A percentile compares a stretch with the other conserved stretches of the same genome.
These are phyloP conservation scores for Ridgeia piscesae DNA, from an alignment of 1,140 invertebrate genomes.

Conservation along the genomic window DNA sequence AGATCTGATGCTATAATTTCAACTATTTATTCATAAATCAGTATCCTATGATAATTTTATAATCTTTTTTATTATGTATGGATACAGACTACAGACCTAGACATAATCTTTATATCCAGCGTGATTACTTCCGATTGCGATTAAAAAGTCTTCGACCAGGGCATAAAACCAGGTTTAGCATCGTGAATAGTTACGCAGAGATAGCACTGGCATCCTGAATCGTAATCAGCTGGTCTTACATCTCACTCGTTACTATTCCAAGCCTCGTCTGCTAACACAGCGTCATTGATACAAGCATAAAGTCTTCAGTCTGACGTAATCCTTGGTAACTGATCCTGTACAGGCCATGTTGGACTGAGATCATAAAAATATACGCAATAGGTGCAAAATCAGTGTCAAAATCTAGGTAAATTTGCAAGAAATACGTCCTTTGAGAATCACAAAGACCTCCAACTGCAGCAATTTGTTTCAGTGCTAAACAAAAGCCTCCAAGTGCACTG, in stretches of 20 bases:
- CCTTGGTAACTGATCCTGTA: not conserved
- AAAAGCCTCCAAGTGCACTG: too few relatives aligned
- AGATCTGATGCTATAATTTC: not conserved
- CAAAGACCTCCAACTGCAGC: too few relatives aligned
- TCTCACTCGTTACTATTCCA: not conserved
- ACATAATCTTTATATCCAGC: not conserved
- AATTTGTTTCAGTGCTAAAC: too few relatives aligned
- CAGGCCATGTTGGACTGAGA: not conserved
- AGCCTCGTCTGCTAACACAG: not conserved
- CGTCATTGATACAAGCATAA: constrained; percentile 8
- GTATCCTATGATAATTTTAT: not conserved
- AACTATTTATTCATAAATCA: not conserved
- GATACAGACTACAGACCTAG: not conserved
- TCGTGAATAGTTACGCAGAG: not conserved
- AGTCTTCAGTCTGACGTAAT: constrained; percentile 10
- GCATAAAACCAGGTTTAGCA: not conserved
- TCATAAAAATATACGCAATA: not conserved
- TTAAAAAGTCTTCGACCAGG: not conserved
- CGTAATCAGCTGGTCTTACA: not conserved
- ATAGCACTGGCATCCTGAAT: not conserved
- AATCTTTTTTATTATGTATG: not conserved
- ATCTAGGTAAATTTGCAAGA: too few relatives aligned
- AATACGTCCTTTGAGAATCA: too few relatives aligned
- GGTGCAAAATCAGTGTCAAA: too few relatives aligned
- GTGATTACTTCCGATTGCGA: not conserved